Base-by-base conservation (phyloP, 2,113 vertebrate genomes). In the Platichthys flesus region DNA sequence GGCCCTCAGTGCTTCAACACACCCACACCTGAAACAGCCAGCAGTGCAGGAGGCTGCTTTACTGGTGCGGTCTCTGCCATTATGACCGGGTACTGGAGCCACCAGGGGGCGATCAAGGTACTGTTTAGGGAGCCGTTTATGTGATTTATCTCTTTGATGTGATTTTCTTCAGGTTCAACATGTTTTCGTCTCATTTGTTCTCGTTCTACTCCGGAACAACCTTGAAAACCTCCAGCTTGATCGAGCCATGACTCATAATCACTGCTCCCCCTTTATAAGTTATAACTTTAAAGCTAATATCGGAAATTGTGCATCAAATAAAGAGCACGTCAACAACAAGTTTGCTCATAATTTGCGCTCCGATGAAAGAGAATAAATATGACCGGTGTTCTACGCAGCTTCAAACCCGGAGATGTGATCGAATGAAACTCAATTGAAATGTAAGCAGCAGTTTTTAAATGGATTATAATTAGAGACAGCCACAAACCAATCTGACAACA, bases 401-500 rank as follows among this genome's bases (percentile, higher is more conserved):
- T 54, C 57, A 61, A 31, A 87, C 59, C 40, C 9, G 57, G 35
- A 20, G 65, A 61, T 40, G 13, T 47, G 65, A 80, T 85, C 70
- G 82, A 78, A 81, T 67, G 40, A 78, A 74, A 21, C 2, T 42
- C 37, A 31, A 63, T n/a, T 77, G 55, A 78, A 86, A 85, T 79
- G 68, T 84, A 67, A 81, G 70, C 74, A 37, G 49, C 45, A 35
- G 28, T 72, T 72, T 82, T 85, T 75, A 81, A 75, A 88, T 81
- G 76, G 58, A 86, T 87, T 79, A 78, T 88, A 87, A 89, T 90
- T 88, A 90, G 85, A 78, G 52, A 58, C 54, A 65, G 61, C 57
- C 51, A 76, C 74, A 81, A 77, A 80, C 79, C 72, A 67, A 64
- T 90, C 74, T 88, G 84, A 89, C 83, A 85, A 79, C 79, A 80